A percentile compares a stretch with the other conserved stretches of the same genome.
Evolutionary conservation across 2,113 vertebrate species (phyloP).

Genomic region (Cyphomyrus discorhynchus): DNA sequence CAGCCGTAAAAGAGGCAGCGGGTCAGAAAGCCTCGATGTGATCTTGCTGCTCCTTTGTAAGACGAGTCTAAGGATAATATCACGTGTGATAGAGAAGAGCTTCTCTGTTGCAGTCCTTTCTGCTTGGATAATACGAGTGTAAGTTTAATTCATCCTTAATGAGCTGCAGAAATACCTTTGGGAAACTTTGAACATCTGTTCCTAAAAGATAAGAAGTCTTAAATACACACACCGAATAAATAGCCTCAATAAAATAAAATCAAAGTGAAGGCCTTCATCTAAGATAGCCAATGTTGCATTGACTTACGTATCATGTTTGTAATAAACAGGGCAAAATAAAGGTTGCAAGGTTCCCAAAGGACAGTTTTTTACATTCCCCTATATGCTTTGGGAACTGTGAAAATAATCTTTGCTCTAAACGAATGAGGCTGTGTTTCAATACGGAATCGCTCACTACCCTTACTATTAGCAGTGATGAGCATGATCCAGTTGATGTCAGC

Average conservation of each 20-base stretch:
- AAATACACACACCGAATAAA: slow-evolving; percentile 47
- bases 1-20: background rate
- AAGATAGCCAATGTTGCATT: background rate
- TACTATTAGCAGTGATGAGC: background rate
- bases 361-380: background rate
- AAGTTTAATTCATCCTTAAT: slow-evolving; percentile 65
- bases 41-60: slow-evolving; percentile 44
- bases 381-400: background rate
- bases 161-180: slow-evolving; percentile 59
- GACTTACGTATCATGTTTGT: background rate
- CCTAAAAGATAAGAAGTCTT: slow-evolving; percentile 64
- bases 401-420: background rate
- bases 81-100: slow-evolving; percentile 45
- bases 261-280: slow-evolving; percentile 29
- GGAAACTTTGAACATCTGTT: slow-evolving; percentile 67
- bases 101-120: slow-evolving; percentile 50
- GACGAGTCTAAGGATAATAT: slow-evolving; percentile 64
- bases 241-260: slow-evolving; percentile 1
- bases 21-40: background rate
- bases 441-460: background rate
- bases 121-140: slow-evolving; percentile 57
- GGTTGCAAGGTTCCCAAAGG: background rate
- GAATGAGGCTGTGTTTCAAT: background rate
- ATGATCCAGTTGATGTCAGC: background rate
- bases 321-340: background rate